These are phyloP conservation scores for Jordanella pulchra DNA, from an alignment of 2,797 vertebrate genomes.

Conservation along the genomic window DNA sequence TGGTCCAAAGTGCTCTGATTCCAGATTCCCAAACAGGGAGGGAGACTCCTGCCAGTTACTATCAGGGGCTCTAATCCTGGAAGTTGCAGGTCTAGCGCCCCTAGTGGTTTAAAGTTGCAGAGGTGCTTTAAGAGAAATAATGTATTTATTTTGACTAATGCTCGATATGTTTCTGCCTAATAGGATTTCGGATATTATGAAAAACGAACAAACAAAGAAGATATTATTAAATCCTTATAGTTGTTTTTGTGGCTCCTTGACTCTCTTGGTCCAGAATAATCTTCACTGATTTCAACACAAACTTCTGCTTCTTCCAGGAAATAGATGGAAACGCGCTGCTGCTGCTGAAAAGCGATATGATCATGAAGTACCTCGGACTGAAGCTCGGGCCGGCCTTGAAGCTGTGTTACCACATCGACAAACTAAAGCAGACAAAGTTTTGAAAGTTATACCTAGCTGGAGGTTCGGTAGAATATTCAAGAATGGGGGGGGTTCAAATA, in stretches of 20 bases:
- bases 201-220: too few species aligned
- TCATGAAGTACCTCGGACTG: conserved; percentile 96
- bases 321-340: conserved; percentile 92
- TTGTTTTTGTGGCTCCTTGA: background rate
- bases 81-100: too few species aligned
- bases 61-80: too few species aligned
- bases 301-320: conserved; percentile 78
- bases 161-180: background rate
- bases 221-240: background rate
- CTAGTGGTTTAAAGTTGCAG: too few species aligned
- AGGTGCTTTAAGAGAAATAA: background rate
- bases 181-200: too few species aligned
- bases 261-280: background rate
- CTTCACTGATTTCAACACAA: conserved; percentile 7
- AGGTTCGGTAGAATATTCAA: conserved; percentile 24
- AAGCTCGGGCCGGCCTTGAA: conserved; percentile 93
- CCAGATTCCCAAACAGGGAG: too few species aligned
- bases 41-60: too few species aligned
- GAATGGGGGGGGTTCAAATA: background rate
- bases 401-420: conserved; percentile 96
- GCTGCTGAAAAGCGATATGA: conserved; percentile 93
- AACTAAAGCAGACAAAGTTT: conserved; percentile 92
- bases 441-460: conserved; percentile 56
- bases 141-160: background rate
- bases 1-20: too few species aligned